These are phyloP conservation scores for Sinelater perroti DNA, from an alignment of 2,888 invertebrate species.

Conservation along the genomic window DNA sequence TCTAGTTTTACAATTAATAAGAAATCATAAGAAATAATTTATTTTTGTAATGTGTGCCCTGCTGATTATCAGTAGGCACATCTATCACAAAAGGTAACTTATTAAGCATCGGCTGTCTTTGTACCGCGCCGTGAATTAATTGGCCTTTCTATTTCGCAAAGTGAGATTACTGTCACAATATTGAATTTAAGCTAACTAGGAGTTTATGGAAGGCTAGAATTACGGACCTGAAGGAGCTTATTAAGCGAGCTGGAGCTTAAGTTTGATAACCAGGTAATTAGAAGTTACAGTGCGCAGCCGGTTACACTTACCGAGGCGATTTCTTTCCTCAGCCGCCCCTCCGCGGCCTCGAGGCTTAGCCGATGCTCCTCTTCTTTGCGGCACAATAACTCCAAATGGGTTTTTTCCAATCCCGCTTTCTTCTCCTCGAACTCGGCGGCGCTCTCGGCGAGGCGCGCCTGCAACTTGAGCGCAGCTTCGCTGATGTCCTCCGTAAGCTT, in stretches of 20 bases:
- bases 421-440: conserved; percentile 23
- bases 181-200: conserved; percentile 7
- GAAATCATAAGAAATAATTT: no score
- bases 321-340: conserved; percentile 33
- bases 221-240: background rate
- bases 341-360: conserved; percentile 19
- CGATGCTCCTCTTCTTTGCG: conserved; percentile 26
- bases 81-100: no score
- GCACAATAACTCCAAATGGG: conserved; percentile 24
- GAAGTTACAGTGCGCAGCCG: background rate
- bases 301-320: conserved; percentile 32
- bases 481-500: conserved; percentile 19
- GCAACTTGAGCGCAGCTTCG: conserved; percentile 8
- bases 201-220: background rate
- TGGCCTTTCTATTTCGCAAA: background rate
- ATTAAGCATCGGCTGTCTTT: no score
- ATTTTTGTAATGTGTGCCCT: no score
- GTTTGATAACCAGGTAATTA: no score
- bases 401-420: conserved; percentile 29
- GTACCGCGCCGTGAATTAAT: no score
- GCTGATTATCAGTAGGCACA: no score
- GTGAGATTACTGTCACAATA: conserved; percentile 3
- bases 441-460: conserved; percentile 16
- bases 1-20: no score
- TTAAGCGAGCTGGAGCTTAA: background rate